These are phyloP conservation scores for Ommatoiulus sabulosus DNA, from an alignment of 2,888 invertebrate species.

Conservation along the genomic window DNA sequence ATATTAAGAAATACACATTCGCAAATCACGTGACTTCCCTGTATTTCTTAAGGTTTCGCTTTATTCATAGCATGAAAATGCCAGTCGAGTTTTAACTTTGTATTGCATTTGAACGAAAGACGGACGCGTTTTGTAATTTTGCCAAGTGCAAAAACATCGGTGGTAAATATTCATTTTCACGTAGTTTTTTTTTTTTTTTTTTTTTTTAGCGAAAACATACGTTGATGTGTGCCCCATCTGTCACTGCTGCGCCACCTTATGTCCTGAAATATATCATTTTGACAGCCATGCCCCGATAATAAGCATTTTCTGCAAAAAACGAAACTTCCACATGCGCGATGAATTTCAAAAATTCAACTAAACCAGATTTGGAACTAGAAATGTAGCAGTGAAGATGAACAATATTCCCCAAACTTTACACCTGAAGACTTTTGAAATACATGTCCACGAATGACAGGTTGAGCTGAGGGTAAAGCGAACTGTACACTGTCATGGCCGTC, in stretches of 20 bases:
- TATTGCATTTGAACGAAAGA: not conserved
- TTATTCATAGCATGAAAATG: not conserved
- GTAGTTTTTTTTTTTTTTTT: not conserved
- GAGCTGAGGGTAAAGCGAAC: no score
- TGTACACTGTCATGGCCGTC: no score
- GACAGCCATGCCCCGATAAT: slow-evolving; percentile 22
- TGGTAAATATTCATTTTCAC: slow-evolving; percentile 33
- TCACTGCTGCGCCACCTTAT: slow-evolving; percentile 29
- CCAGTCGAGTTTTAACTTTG: not conserved
- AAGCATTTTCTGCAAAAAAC: slow-evolving; percentile 8
- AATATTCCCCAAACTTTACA: not conserved
- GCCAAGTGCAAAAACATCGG: slow-evolving; percentile 32
- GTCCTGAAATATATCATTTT: slow-evolving; percentile 36
- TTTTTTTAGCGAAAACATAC: not conserved
- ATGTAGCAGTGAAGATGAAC: not conserved
- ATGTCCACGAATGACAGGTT: no score
- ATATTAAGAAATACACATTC: no score
- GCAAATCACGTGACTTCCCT: no score
- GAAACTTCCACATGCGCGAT: not conserved
- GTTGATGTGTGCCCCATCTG: slow-evolving; percentile 40
- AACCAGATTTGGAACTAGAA: not conserved
- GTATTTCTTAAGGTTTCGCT: not conserved
- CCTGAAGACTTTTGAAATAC: not conserved
- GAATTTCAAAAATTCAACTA: not conserved
- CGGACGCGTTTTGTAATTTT: not conserved